These are phyloP conservation scores for Artemia sinica DNA, from an alignment of 2,888 invertebrate species.

Conservation along the genomic window DNA sequence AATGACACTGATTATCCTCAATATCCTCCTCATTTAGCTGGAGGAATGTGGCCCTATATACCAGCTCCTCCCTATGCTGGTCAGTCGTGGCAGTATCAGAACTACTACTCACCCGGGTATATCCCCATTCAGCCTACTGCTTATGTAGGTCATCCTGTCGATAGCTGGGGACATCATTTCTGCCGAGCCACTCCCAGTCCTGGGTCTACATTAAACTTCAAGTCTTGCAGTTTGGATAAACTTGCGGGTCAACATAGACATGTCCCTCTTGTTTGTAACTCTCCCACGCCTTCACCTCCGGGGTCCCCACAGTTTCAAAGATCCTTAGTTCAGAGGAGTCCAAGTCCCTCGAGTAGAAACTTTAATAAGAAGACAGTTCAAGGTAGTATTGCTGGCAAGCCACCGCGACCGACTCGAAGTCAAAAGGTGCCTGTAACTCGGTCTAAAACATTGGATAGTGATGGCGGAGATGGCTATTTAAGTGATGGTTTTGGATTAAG, in stretches of 20 bases:
- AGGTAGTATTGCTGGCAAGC: slow-evolving; percentile 16
- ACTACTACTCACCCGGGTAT: slow-evolving; percentile 10
- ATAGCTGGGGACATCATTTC: slow-evolving; percentile 6
- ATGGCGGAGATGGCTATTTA: neutral
- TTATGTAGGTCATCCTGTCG: slow-evolving; percentile 11
- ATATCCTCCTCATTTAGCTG: neutral
- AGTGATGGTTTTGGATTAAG: slow-evolving; percentile 2
- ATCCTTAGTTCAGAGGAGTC: slow-evolving; percentile 12
- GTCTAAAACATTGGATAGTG: slow-evolving; percentile 16
- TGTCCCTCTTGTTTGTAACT: neutral
- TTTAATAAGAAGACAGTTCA: neutral
- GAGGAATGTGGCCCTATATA: neutral
- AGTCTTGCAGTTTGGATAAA: slow-evolving; percentile 20
- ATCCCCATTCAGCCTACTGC: neutral
- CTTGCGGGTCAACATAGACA: slow-evolving; percentile 14
- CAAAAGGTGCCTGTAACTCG: slow-evolving; percentile 15
- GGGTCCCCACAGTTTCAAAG: slow-evolving; percentile 20
- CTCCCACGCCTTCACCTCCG: slow-evolving; percentile 20
- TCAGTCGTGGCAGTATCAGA: slow-evolving; percentile 9
- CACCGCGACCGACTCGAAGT: slow-evolving; percentile 17
- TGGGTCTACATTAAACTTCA: slow-evolving; percentile 3
- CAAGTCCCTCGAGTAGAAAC: neutral
- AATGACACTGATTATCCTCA: neutral
- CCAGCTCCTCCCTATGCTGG: neutral
- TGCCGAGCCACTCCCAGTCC: slow-evolving; percentile 8